A percentile compares a stretch with the other conserved stretches of the same genome.
These are phyloP conservation scores for Oxyura jamaicensis DNA, from an alignment of 2,113 vertebrate species.

Conservation along the genomic window DNA sequence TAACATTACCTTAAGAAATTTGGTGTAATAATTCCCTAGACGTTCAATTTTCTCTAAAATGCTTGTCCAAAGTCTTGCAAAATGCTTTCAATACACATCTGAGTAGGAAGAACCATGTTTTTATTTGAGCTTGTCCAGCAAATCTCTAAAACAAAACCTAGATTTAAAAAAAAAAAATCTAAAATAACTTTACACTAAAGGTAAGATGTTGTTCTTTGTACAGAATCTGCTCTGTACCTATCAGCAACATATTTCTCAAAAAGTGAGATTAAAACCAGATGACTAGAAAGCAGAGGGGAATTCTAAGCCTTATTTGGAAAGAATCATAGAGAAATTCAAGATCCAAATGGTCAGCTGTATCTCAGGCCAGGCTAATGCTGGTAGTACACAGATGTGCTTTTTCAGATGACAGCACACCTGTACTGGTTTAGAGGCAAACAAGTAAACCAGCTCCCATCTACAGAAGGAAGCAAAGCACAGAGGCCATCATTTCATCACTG, in stretches of 20 bases:
- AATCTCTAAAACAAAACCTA: background rate
- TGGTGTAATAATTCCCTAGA: slow-evolving; percentile 31
- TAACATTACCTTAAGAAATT: slow-evolving; percentile 18
- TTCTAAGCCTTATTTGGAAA: slow-evolving; percentile 20
- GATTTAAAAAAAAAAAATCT: background rate
- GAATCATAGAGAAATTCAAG: background rate
- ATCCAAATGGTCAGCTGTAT: slow-evolving; percentile 36
- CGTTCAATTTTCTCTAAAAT: slow-evolving; percentile 23
- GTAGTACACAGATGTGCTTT: background rate
- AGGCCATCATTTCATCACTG: rapidly evolving
- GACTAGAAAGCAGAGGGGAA: background rate
- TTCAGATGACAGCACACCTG: background rate
- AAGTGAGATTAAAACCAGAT: background rate
- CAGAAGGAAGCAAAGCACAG: background rate
- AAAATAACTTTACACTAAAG: background rate
- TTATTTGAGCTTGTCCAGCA: background rate
- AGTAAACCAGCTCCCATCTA: background rate
- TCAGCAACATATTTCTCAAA: background rate
- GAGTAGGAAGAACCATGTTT: background rate
- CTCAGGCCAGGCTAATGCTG: background rate
- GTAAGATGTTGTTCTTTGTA: background rate
- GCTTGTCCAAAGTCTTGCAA: slow-evolving; percentile 6
- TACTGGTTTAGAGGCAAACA: background rate
- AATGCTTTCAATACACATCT: background rate
- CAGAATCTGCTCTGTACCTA: background rate